Conservation (phyloP, 2,888 invertebrate species). For the Tolmerus cingulatus region DNA sequence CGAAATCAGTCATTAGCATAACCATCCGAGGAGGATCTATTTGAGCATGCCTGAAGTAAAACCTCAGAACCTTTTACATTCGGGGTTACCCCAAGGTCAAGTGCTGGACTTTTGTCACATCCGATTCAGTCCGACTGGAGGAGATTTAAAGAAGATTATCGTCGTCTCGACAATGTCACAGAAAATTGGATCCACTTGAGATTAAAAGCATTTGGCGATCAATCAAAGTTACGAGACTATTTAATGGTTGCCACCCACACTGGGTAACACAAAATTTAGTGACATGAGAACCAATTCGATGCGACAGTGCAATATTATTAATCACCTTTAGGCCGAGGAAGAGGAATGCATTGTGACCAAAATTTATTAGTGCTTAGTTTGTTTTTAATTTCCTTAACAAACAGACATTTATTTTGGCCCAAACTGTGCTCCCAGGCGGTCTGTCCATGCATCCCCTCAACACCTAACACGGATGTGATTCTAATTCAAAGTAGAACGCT, state of each 20-base stretch:
- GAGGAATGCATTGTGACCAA: background rate
- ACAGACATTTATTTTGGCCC: background rate
- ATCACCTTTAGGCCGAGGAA: background rate
- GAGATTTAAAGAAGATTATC: background rate
- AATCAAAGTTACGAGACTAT: background rate
- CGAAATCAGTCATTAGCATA: background rate
- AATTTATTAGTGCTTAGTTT: background rate
- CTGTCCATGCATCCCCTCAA: background rate
- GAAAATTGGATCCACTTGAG: background rate
- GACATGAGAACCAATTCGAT: background rate
- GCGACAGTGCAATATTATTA: background rate
- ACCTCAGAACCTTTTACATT: background rate
- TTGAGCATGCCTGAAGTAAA: background rate
- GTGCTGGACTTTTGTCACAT: background rate
- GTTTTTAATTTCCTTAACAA: background rate
- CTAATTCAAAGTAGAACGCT: background rate
- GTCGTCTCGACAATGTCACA: background rate
- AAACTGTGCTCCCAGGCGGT: background rate
- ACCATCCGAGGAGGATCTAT: background rate
- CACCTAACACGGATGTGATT: slow-evolving; percentile 17
- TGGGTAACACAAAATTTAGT: background rate
- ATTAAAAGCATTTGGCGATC: slow-evolving; percentile 4
- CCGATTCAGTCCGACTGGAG: background rate
- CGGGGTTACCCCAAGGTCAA: slow-evolving; percentile 24
- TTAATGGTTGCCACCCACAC: background rate